Evolutionary conservation across 2,113 vertebrate genomes (phyloP), one percentile per base, ranked within the genome.

Genomic region (Psilopsiagon aurifrons): DNA sequence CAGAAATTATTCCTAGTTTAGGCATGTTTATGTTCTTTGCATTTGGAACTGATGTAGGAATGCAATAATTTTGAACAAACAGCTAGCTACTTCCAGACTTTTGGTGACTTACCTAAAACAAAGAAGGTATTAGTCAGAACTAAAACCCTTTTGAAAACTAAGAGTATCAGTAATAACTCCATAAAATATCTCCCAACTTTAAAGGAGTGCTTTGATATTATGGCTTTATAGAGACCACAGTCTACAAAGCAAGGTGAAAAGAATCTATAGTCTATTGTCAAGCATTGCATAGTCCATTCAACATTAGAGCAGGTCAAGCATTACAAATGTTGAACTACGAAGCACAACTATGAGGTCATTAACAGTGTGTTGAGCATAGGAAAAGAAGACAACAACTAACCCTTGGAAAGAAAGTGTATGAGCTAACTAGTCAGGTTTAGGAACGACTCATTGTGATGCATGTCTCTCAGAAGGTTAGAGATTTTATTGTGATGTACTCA

Each of bases 311-410:
- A 93, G 81, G 52, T 15, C 80, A 90, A 86, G 84, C 39, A 37
- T n/a, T 66, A 82, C 95, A 96, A 94, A 97, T 63, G 82, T 91
- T 92, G 92, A 94, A 95, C 87, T 91, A 66, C 47, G 67, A 96
- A 94, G 93, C 43, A 86, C 73, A 87, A 91, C 80, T n/a, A 91
- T 66, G 73, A 95, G 78, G 89, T 77, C 87, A 95, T 15, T 71
- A 93, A 96, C 54, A 95, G 80, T 89, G 83, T 63, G 75, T 81
- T 92, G 92, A 64, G 60, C 67, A n/a, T 3, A 88, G 79, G 73
- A 95, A 97, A 96, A 92, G 37, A 62, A 92, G 41, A 92, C 59
- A 94, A 96, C 95, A 80, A 46, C 28, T 67, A 75, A 82, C 81
- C 71, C 76, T 91, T 84, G 78, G 64, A 95, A 94, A 89, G 59